Base-by-base conservation (phyloP, 2,113 vertebrate species). In the Eira barbara region DNA sequence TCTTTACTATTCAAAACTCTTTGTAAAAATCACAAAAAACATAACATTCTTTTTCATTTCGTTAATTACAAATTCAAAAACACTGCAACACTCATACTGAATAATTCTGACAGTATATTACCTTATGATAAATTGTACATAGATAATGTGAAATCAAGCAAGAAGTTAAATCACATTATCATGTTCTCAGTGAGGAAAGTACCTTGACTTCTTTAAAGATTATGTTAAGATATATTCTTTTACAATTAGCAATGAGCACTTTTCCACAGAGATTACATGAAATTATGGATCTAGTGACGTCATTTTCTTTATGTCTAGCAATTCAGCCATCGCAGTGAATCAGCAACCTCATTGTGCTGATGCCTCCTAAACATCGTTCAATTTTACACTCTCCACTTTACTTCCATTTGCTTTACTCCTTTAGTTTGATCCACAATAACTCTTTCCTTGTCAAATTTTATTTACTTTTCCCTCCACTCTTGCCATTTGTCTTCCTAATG, bases 1-100 rank as follows among this genome's bases (percentile, higher is more conserved):
- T 65, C 55, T 93, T 63, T 36, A 69, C 10, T 52, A 57, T 34
- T 97, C 36, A 85, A 87, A 82, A 69, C 10, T 49, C 20, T 93
- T 39, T 78, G 5, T 55, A 61, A 69, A 83, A 76, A 67, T 84
- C 12, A 49, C 6, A 83, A 71, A 84, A 25, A 18, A 31, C 57
- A 31, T 34, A 20, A 3, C 47, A 3, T 80, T 81, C 6, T 21
- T 84, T 81, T 85, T 36, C 3, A 74, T 73, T 55, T 55, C 74
- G 18, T 10, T 74, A 61, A 81, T 91, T 85, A 25, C 2, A 82
- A 52, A 76, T 6, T 34, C 1, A 59, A 89, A 76, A 88, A 34
- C 6, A 45, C 0, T 7, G 0, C 69, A 69, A n/a, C 6, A 57
- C 4, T 74, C 6, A n/a, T 1, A 63, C 6, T 57, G 29, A 74